Evolutionary conservation across 2,113 vertebrate species (phyloP), one percentile per base, ranked within the genome.

Genomic region (Microcebus jonahi): DNA sequence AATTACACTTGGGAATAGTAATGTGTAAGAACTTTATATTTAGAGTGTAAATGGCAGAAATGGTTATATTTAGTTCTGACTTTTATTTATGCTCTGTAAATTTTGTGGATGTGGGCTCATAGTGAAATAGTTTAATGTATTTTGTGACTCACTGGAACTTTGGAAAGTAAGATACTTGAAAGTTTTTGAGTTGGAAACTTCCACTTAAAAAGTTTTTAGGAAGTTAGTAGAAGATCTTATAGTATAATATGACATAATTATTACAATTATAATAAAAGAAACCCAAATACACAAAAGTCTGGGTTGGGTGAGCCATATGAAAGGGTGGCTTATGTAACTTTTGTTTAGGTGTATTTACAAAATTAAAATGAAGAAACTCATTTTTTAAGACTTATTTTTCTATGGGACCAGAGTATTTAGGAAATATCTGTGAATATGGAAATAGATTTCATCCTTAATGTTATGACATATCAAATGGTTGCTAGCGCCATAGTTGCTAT

Each of bases 21-120:
- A 73, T 55, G 53, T 73, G 65, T 57, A 85, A 90, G 15, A 29
- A 45, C 42, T 84, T 81, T 81, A 82, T 88, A 83, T 71, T 87
- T 94, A 95, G 20, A 42, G 11, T 34, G 1, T 34, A 87, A 95
- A 79, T 17, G 34, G 27, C 34, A 94, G 39, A 96, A 89, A 61
- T n/a, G 11, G 3, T 45, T 87, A 70, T 55, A 80, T 95, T 94
- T 94, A 84, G 36, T 84, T 92, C 29, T 87, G 87, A 75, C 18
- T 94, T 94, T 90, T 92, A 75, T 67, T 82, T 25, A 81, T 17
- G 48, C 15, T 76, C 90, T 84, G n/a, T 84, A 88, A 57, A 83
- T 87, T 95, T 92, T 83, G 31, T 59, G 42, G 70, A 15, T 84
- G 3, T 77, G 55, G 48, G 34, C 6, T 85, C 0, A 8, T 71